Evolutionary conservation across 2,113 vertebrate genomes (phyloP).

Genomic region (Syrmaticus mikado): DNA sequence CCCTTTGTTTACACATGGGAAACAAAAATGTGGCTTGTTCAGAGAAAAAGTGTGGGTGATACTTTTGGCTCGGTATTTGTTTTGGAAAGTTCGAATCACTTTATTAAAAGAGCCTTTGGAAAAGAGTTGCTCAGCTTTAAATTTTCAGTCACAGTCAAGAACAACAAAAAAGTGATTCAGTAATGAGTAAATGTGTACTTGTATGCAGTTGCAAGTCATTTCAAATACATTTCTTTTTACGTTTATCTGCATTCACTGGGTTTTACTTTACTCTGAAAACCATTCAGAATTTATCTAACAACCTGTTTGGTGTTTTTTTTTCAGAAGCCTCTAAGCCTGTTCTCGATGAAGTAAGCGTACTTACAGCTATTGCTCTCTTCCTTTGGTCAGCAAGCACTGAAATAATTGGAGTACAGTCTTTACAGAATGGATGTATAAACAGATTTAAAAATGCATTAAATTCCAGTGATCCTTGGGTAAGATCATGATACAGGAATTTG

Average conservation of each 20-base stretch:
- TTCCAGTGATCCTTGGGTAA: slow-evolving; percentile 93
- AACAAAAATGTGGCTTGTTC: neutral
- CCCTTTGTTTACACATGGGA: neutral
- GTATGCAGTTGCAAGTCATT: neutral
- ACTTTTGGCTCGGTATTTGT: neutral
- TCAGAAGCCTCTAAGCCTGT: slow-evolving; percentile 85
- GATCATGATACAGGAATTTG: slow-evolving; percentile 5
- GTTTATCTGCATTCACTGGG: neutral
- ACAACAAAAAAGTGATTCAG: neutral
- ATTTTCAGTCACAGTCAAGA: neutral
- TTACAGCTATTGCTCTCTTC: slow-evolving; percentile 94
- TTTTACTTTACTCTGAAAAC: neutral
- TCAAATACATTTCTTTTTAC: neutral
- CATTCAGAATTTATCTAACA: neutral
- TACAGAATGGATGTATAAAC: slow-evolving; percentile 94
- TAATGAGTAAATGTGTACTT: neutral
- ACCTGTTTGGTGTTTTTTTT: neutral
- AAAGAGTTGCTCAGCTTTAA: neutral
- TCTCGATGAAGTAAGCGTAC: slow-evolving; percentile 92
- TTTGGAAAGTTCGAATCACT: neutral
- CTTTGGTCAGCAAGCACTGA: slow-evolving; percentile 91
- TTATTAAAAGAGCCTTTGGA: neutral
- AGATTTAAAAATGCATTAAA: slow-evolving; percentile 90
- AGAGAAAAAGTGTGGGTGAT: neutral
- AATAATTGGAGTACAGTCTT: slow-evolving; percentile 91